phyloP scores from a whole-genome alignment of 2,797 vertebrate genomes.

The Capromys pilorides region DNA sequence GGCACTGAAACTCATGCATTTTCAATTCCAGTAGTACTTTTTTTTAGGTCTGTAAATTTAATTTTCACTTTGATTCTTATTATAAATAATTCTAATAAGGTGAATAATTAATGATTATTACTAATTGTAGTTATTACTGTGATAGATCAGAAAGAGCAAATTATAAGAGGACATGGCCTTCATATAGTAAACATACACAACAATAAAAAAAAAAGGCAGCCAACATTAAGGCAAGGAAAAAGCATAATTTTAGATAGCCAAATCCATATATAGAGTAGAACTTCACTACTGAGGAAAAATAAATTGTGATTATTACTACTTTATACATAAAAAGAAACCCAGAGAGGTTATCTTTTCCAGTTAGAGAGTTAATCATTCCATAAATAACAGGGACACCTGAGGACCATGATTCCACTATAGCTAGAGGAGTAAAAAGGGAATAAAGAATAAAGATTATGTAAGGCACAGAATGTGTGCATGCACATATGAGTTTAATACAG shows the following conservation, averaged over 20 bases:
- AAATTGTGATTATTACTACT: background rate
- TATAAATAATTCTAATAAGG: slow-evolving; percentile 44
- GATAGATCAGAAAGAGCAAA: background rate
- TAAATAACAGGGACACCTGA: slow-evolving; percentile 9
- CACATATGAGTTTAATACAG: background rate
- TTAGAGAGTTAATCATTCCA: slow-evolving; percentile 4
- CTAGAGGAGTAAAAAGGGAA: background rate
- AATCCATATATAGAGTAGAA: background rate
- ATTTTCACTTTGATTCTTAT: slow-evolving; percentile 42
- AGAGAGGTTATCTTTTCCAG: background rate
- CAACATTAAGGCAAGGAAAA: background rate
- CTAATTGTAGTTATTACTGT: slow-evolving; percentile 22
- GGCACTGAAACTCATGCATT: background rate
- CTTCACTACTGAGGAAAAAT: background rate
- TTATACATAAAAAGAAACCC: slow-evolving; percentile 10
- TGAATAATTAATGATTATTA: slow-evolving; percentile 43
- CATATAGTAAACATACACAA: background rate
- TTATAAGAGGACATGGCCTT: slow-evolving; percentile 22
- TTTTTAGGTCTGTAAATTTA: slow-evolving; percentile 6
- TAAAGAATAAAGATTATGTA: background rate
- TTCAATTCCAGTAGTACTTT: slow-evolving; percentile 30
- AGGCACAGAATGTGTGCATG: background rate
- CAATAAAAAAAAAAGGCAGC: background rate
- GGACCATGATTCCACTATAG: background rate
- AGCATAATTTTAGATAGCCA: background rate